phyloP scores from a whole-genome alignment of 2,113 vertebrate genomes.

The Prunella himalayana region DNA sequence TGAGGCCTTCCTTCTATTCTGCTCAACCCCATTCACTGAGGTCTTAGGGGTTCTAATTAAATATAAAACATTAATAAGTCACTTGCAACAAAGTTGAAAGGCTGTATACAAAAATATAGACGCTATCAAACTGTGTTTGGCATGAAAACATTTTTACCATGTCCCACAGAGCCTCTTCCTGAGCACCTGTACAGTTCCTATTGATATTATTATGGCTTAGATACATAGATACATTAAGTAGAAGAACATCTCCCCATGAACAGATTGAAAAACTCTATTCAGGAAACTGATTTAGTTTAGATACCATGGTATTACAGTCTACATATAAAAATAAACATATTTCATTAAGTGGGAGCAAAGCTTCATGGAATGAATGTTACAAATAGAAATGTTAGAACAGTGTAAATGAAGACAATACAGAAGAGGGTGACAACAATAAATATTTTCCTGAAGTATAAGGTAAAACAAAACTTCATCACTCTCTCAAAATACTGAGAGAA shows the following conservation, averaged over 20 bases:
- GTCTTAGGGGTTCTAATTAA: slow-evolving; percentile 80
- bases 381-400: slow-evolving; percentile 44
- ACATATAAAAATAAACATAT: background rate
- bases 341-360: slow-evolving; percentile 47
- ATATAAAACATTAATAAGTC: slow-evolving; percentile 76
- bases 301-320: background rate
- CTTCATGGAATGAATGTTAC: slow-evolving; percentile 64
- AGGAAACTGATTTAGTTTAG: background rate
- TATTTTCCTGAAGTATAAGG: background rate
- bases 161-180: background rate
- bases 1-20: slow-evolving; percentile 79
- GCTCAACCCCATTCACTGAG: slow-evolving; percentile 78
- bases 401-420: slow-evolving; percentile 45
- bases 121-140: slow-evolving; percentile 3
- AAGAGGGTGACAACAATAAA: slow-evolving; percentile 1
- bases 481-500: background rate
- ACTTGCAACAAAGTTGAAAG: slow-evolving; percentile 59
- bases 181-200: background rate
- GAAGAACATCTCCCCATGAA: background rate
- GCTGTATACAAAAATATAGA: slow-evolving; percentile 43
- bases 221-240: background rate
- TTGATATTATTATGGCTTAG: background rate
- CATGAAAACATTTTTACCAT: background rate
- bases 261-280: background rate
- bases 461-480: background rate